Evolutionary conservation across 1,140 invertebrate genomes (phyloP).

Genomic region (Hyphantria cunea): DNA sequence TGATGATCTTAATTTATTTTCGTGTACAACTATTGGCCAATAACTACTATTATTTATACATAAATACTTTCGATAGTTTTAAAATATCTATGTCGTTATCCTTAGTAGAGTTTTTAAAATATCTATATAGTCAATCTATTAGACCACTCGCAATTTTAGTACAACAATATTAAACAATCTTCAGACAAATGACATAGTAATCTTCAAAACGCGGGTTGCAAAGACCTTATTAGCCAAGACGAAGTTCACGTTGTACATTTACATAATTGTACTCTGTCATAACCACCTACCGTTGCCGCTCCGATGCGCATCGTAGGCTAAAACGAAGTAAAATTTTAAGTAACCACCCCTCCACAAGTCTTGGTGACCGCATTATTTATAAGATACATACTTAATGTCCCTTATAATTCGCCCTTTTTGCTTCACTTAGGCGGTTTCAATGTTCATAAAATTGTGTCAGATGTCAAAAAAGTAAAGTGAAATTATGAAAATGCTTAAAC

Average conservation of each 20-base stretch:
- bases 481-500: neutral
- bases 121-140: too few species aligned
- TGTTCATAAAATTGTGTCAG: conserved; percentile 12
- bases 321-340: conserved; percentile 38
- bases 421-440: conserved; percentile 15
- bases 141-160: too few species aligned
- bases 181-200: too few species aligned
- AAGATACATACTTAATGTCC: conserved; percentile 36
- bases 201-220: neutral
- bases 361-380: conserved; percentile 40
- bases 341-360: conserved; percentile 30
- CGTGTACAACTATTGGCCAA: too few species aligned
- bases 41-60: too few species aligned
- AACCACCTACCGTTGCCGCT: neutral
- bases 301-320: neutral
- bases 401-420: conserved; percentile 39
- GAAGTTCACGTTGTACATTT: conserved; percentile 20
- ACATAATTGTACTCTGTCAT: conserved; percentile 36
- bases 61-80: too few species aligned
- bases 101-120: too few species aligned
- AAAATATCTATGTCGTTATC: too few species aligned
- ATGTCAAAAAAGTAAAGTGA: neutral
- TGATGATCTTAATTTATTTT: too few species aligned
- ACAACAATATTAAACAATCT: too few species aligned
- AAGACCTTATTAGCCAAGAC: neutral